Conservation (phyloP, 30 jellyfish, hydroid and myxozoan genomes). For the Turritopsis dohrnii region DNA sequence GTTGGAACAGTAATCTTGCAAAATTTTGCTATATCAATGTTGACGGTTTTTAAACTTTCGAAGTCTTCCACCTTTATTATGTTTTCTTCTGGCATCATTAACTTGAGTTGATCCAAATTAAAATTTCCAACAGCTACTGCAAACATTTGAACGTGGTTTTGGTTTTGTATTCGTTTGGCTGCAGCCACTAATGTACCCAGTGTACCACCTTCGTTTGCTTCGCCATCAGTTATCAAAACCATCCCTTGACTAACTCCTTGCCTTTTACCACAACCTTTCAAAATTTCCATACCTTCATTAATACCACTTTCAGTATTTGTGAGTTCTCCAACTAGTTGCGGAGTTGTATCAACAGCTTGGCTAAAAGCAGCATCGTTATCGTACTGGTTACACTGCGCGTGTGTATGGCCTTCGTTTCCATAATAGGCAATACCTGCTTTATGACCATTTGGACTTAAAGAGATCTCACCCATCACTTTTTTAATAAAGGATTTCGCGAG, state of each 20-base stretch:
- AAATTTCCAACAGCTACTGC: constrained; percentile 18
- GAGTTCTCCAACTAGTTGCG: constrained; percentile 1
- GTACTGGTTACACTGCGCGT: background rate
- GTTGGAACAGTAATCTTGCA: background rate
- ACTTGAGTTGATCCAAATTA: background rate
- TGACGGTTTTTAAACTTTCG: background rate
- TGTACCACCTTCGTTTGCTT: constrained; percentile 3
- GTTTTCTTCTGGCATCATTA: background rate
- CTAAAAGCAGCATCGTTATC: background rate
- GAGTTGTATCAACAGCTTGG: constrained; percentile 1
- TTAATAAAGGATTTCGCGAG: constrained; percentile 6
- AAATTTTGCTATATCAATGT: background rate
- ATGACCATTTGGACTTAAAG: background rate
- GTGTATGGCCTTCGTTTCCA: constrained; percentile 2
- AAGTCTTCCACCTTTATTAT: background rate
- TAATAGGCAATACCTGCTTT: constrained; percentile 9
- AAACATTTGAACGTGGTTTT: background rate
- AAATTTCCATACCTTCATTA: background rate
- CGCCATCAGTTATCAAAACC: constrained; percentile 5
- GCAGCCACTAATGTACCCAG: background rate
- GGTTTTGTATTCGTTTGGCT: background rate
- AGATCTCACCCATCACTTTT: background rate
- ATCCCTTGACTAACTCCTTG: background rate
- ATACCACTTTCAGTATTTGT: constrained; percentile 10
- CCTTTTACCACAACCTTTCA: background rate